Conservation (phyloP, 2,113 vertebrate genomes). For the Aptenodytes patagonicus region DNA sequence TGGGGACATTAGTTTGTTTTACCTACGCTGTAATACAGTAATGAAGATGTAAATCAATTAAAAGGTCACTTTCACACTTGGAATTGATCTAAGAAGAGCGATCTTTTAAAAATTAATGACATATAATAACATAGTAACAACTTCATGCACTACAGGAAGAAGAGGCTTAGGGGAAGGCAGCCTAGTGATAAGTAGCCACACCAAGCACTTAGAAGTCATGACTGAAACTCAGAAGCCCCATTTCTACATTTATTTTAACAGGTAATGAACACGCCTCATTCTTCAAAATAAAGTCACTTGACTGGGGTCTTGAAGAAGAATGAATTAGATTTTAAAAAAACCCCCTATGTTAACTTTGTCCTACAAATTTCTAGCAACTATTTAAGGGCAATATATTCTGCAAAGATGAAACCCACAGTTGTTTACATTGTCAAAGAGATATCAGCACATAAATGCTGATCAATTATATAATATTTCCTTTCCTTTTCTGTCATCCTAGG, state of each 20-base stretch:
- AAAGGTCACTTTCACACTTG: background rate
- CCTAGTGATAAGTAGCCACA: background rate
- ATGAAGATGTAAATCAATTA: background rate
- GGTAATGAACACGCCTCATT: background rate
- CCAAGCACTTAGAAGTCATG: background rate
- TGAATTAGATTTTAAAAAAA: background rate
- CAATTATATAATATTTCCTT: background rate
- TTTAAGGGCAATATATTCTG: background rate
- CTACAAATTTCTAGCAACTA: background rate
- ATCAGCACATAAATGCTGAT: background rate
- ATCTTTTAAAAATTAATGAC: background rate
- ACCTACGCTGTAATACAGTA: background rate
- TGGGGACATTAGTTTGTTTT: background rate
- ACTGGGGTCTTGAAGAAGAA: background rate
- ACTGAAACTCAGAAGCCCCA: background rate
- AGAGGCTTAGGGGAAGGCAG: background rate
- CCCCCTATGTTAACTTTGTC: rapidly evolving
- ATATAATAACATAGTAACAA: background rate
- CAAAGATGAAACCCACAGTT: background rate
- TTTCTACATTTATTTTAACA: background rate
- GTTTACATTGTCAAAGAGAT: background rate
- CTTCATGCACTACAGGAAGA: background rate
- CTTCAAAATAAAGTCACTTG: background rate
- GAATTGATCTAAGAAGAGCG: background rate
- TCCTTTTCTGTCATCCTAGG: background rate